Conservation (phyloP, 2,113 vertebrate genomes). For the Hystrix brachyura region DNA sequence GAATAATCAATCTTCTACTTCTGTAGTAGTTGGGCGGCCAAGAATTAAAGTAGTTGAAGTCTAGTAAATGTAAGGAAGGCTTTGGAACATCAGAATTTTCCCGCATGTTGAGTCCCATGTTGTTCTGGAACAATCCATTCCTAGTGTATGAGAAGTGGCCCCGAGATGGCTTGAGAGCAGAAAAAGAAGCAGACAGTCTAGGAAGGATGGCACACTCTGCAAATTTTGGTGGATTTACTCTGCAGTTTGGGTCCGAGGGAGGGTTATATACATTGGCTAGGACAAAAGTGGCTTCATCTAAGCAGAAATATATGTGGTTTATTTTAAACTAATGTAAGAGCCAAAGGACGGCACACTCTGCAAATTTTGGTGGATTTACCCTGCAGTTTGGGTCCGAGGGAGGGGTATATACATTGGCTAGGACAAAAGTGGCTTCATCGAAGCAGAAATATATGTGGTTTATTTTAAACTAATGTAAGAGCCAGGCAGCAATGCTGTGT, state of each 20-base stretch:
- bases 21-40: not conserved
- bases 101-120: not conserved
- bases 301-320: not conserved
- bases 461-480: not conserved
- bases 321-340: not conserved
- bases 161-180: not conserved
- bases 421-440: not conserved
- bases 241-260: not conserved
- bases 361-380: too few species aligned
- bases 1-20: not conserved
- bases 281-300: not conserved
- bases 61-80: not conserved
- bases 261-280: too few species aligned
- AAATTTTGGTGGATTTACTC: too few species aligned
- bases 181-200: not conserved
- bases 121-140: not conserved
- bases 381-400: not conserved
- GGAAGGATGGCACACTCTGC: rapidly evolving
- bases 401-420: too few species aligned
- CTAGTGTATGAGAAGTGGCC: not conserved
- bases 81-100: not conserved
- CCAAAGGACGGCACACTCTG: too few species aligned
- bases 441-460: not conserved
- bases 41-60: not conserved
- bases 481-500: not conserved